Evolutionary conservation across 2,888 invertebrate species (phyloP).

Genomic region (Andrena bucephala): DNA sequence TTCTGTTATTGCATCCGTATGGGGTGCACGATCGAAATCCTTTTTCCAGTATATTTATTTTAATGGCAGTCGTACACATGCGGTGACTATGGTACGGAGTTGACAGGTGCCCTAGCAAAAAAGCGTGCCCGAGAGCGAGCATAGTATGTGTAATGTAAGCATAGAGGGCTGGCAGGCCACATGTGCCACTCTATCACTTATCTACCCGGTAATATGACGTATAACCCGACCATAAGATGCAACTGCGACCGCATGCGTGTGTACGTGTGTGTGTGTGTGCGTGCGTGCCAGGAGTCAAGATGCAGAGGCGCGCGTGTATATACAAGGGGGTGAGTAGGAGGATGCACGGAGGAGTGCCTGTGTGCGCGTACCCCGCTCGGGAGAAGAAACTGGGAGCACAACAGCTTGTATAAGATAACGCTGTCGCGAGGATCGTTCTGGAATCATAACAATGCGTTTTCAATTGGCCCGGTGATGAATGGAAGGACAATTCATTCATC

Average conservation of each 20-base stretch:
- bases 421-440: slow-evolving; percentile 15
- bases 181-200: slow-evolving; percentile 83
- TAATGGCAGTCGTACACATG: slow-evolving; percentile 79
- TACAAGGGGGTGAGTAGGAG: slow-evolving; percentile 41
- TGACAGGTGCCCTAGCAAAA: slow-evolving; percentile 84
- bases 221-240: slow-evolving; percentile 74
- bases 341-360: slow-evolving; percentile 3
- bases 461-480: slow-evolving; percentile 8
- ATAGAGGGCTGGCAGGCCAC: slow-evolving; percentile 83
- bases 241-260: slow-evolving; percentile 51
- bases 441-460: slow-evolving; percentile 42
- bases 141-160: slow-evolving; percentile 80
- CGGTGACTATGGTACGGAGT: slow-evolving; percentile 79
- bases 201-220: slow-evolving; percentile 80
- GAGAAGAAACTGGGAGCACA: slow-evolving; percentile 25
- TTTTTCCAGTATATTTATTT: slow-evolving; percentile 80
- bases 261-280: not conserved
- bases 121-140: slow-evolving; percentile 70
- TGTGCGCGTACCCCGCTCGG: slow-evolving; percentile 30
- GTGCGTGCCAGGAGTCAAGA: slow-evolving; percentile 33
- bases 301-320: slow-evolving; percentile 39
- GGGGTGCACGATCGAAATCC: slow-evolving; percentile 79
- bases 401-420: slow-evolving; percentile 26
- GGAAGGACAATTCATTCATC: not conserved
- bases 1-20: slow-evolving; percentile 77